Evolutionary conservation across 1,140 invertebrate genomes (phyloP).

Genomic region (Pogonognathellus flavescens): DNA sequence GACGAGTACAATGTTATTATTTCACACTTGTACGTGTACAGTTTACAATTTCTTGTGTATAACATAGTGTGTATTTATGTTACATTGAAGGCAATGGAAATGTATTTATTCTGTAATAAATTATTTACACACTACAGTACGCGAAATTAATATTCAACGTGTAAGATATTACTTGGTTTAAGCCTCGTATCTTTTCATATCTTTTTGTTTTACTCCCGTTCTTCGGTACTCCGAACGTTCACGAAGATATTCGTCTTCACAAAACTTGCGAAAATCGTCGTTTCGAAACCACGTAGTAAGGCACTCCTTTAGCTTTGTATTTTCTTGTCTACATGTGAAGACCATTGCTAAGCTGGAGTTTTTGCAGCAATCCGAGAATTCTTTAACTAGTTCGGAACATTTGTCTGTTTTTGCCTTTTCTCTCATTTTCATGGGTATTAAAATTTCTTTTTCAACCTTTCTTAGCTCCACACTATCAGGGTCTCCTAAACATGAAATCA

Average conservation of each 20-base stretch:
- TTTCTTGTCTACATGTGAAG: conserved; percentile 81
- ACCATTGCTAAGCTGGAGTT: conserved; percentile 79
- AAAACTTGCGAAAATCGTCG: conserved; percentile 80
- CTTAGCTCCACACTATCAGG: conserved; percentile 84
- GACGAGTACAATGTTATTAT: too few species aligned
- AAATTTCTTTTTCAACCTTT: conserved; percentile 85
- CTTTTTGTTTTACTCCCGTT: conserved; percentile 76
- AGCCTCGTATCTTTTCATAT: conserved; percentile 22
- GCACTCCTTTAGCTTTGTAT: conserved; percentile 79
- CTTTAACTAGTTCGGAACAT: conserved; percentile 79
- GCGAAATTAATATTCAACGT: too few species aligned
- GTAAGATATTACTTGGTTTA: background rate
- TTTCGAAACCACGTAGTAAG: conserved; percentile 82
- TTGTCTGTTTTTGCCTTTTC: conserved; percentile 83
- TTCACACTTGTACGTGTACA: too few species aligned
- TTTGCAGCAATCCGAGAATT: conserved; percentile 84
- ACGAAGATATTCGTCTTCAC: conserved; percentile 83
- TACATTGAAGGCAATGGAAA: too few species aligned
- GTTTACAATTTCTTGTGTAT: too few species aligned
- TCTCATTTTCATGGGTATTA: conserved; percentile 88
- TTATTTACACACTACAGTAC: too few species aligned
- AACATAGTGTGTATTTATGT: too few species aligned
- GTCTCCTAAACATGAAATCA: conserved; percentile 83
- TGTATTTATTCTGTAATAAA: too few species aligned
- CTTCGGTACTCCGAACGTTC: conserved; percentile 85